These are phyloP conservation scores for Neosilurus hyrtlii DNA, from an alignment of 2,797 vertebrate species.

Conservation along the genomic window DNA sequence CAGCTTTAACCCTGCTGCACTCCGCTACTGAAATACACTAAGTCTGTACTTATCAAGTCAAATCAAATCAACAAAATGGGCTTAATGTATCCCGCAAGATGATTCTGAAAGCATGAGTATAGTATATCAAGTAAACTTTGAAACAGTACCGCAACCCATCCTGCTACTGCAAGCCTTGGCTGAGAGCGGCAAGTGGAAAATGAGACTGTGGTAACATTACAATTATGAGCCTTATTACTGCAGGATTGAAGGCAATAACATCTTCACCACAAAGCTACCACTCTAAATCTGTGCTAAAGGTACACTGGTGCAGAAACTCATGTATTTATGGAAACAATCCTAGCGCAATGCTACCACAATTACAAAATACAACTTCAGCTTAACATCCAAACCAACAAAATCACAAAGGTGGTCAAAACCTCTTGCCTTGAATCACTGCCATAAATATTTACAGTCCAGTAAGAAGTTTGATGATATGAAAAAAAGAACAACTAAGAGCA, in stretches of 20 bases:
- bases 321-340: not conserved
- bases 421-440: not conserved
- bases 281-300: slow-evolving; percentile 10
- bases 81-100: not conserved
- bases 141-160: not conserved
- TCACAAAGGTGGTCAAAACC: not conserved
- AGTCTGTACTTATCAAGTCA: not conserved
- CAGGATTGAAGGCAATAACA: slow-evolving; percentile 4
- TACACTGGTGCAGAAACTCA: slow-evolving; percentile 1
- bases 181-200: not conserved
- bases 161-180: not conserved
- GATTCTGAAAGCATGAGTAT: not conserved
- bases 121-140: not conserved
- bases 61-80: not conserved
- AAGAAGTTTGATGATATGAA: not conserved
- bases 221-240: slow-evolving; percentile 27
- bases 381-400: not conserved
- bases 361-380: not conserved
- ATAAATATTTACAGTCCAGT: not conserved
- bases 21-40: not conserved
- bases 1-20: not conserved
- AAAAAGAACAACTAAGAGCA: not conserved
- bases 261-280: slow-evolving; percentile 12
- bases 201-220: not conserved
- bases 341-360: not conserved